A percentile compares a stretch with the other conserved stretches of the same genome.
Conservation (phyloP, 2,113 vertebrate species). For the Monopterus albus region DNA sequence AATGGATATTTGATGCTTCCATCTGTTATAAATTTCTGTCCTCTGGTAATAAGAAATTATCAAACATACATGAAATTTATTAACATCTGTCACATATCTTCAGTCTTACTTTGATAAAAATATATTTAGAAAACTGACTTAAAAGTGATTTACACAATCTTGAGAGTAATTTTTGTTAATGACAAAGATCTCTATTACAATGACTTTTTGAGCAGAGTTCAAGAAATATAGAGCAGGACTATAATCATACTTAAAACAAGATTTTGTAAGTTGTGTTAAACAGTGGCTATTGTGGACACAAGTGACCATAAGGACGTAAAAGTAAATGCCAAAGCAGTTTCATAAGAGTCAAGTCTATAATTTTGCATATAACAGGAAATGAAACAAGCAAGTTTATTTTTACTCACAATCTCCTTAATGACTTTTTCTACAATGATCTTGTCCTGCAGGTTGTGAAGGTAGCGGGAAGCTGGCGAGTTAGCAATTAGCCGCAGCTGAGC, state of each 20-base stretch:
- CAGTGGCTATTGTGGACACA: too few species aligned
- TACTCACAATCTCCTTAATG: slow-evolving; percentile 88
- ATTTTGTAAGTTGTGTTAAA: too few species aligned
- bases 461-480: slow-evolving; percentile 85
- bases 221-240: too few species aligned
- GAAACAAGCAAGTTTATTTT: background rate
- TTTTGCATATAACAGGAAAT: too few species aligned
- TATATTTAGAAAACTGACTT: background rate
- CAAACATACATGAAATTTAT: slow-evolving; percentile 25
- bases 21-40: slow-evolving; percentile 16
- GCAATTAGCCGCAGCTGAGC: slow-evolving; percentile 86
- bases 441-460: slow-evolving; percentile 91
- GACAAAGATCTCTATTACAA: too few species aligned
- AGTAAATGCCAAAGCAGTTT: too few species aligned
- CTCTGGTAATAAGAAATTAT: slow-evolving; percentile 27
- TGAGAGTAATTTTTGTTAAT: background rate
- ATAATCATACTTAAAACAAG: too few species aligned
- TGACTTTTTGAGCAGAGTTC: too few species aligned
- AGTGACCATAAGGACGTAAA: too few species aligned
- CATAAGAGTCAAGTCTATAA: too few species aligned
- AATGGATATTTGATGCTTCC: slow-evolving; percentile 21
- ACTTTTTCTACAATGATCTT: slow-evolving; percentile 83
- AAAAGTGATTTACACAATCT: background rate
- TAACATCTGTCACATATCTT: too few species aligned
- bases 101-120: background rate